Evolutionary conservation across 2,113 vertebrate genomes (phyloP).

Genomic region (Saccopteryx bilineata): DNA sequence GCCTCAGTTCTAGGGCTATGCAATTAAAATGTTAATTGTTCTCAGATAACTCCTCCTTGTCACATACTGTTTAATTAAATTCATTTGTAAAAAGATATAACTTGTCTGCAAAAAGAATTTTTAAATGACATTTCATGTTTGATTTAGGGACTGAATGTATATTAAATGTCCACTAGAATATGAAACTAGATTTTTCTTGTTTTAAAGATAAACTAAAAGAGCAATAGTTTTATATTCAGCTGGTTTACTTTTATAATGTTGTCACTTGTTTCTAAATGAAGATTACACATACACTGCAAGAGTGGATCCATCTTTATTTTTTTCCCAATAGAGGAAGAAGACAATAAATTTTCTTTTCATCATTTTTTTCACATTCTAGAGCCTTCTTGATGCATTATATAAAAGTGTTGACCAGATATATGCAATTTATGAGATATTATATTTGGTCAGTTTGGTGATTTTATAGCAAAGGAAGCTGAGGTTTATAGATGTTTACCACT

Average conservation of each 20-base stretch:
- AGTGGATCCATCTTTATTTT: background rate
- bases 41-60: background rate
- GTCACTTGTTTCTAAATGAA: constrained; percentile 19
- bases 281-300: background rate
- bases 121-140: constrained; percentile 17
- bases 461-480: background rate
- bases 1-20: background rate
- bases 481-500: background rate
- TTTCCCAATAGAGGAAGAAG: constrained; percentile 10
- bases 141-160: background rate
- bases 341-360: background rate
- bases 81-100: background rate
- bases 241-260: constrained; percentile 21
- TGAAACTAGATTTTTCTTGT: background rate
- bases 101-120: constrained; percentile 47
- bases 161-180: background rate
- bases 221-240: background rate
- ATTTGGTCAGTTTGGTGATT: background rate
- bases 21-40: background rate
- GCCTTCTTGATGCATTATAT: background rate
- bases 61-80: constrained; percentile 34
- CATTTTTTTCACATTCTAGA: background rate
- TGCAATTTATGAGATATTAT: background rate
- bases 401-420: background rate
- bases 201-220: background rate